Evolutionary conservation across 2,797 vertebrate genomes (phyloP), one percentile per base, ranked within the genome.

Genomic region (Pangasius krempfi): DNA sequence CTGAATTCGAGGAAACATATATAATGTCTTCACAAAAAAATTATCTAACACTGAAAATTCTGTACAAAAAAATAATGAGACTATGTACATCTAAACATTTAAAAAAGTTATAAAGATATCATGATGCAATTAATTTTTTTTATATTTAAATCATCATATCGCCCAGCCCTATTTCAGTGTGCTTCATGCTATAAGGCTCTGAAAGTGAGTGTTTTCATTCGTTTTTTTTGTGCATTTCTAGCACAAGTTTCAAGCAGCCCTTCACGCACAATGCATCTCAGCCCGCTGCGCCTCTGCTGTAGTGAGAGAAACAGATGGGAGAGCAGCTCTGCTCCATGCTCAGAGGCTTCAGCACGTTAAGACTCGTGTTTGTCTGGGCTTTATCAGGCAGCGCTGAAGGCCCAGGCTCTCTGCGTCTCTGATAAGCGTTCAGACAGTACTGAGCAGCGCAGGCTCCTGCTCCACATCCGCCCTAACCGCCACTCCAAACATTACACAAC

Each of bases 391-490:
- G 47, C 22, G n/a, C 54, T 78, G 72, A 78, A 54, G 75, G 78
- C 76, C 66, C 78, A 79, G 84, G 44, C 58, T 10, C 54, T 18
- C 84, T 37, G n/a, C 25, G 60, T 18, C 50, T 50, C 79, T 88
- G 80, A 88, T 88, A 75, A 88, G 80, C 73, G 2, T 27, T 64
- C 47, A 81, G 86, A 81, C 60, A 40, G 60, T n/a, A 40, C 75
- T 73, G 80, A 58, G 78, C n/a, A 56, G 22, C 14, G 9, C 27
- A 40, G 62, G 2, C 44, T 78, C 40, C 81, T 83, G 70, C 37
- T 30, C 56, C 13, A 66, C 60, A 66, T 76, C 58, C 87, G 64
- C 82, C 72, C 44, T 40, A 60, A 58, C 54, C 56, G 4, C 66
- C 54, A 40, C 79, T 3, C 25, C 54, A 60, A 33, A 47, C 68